Evolutionary conservation across 2,797 vertebrate species (phyloP).

Genomic region (Rhynchotus rufescens): DNA sequence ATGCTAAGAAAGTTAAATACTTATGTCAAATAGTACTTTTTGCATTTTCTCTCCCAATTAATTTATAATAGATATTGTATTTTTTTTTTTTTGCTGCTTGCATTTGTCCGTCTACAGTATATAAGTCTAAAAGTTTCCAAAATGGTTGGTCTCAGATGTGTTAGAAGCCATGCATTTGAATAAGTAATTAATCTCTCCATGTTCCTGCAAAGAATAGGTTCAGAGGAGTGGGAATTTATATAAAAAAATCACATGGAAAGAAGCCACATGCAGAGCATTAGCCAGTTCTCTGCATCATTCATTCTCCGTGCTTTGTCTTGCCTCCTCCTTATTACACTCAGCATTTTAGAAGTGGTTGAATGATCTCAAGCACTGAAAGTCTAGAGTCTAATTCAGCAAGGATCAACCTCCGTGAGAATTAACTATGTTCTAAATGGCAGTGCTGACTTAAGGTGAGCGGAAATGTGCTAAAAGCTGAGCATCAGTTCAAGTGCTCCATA

Average conservation of each 20-base stretch:
- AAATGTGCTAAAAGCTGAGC: not conserved
- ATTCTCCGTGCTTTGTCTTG: not conserved
- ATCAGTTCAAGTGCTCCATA: not conserved
- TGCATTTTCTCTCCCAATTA: not conserved
- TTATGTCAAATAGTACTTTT: not conserved
- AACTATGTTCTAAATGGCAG: not conserved
- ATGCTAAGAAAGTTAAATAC: not conserved
- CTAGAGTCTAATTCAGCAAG: not conserved
- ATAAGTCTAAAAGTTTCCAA: not conserved
- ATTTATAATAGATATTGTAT: not conserved
- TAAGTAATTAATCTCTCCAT: not conserved
- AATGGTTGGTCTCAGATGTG: not conserved
- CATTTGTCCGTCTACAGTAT: not conserved
- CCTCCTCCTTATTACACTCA: not conserved
- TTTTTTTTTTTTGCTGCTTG: fast-evolving
- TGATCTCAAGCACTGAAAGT: not conserved
- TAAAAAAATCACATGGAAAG: not conserved
- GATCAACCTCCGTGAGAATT: not conserved
- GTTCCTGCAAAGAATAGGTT: not conserved
- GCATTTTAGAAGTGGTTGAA: not conserved
- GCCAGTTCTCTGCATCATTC: not conserved
- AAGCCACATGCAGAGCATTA: not conserved
- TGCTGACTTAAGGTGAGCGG: not conserved
- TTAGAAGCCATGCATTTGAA: not conserved
- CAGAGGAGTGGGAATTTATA: no score